These are phyloP conservation scores for Peromyscus polionotus DNA, from an alignment of 2,113 vertebrate species.

Conservation along the genomic window DNA sequence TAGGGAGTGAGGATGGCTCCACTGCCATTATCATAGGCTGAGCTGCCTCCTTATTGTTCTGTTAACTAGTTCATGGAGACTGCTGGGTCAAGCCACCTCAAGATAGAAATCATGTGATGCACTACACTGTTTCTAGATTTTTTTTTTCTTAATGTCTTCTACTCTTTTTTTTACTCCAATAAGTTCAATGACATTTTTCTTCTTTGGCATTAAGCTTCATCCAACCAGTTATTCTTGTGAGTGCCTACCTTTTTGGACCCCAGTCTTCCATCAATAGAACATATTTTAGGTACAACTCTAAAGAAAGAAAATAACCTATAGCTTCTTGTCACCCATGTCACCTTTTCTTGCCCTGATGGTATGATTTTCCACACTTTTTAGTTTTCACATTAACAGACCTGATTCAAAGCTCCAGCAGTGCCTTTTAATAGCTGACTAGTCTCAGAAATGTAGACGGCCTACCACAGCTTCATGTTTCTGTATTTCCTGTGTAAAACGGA, in stretches of 20 bases:
- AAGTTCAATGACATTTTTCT: neutral
- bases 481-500: neutral
- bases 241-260: neutral
- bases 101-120: neutral
- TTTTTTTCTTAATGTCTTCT: neutral
- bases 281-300: neutral
- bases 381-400: neutral
- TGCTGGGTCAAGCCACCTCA: neutral
- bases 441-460: neutral
- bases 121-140: neutral
- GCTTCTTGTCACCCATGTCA: accelerated
- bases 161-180: neutral
- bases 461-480: neutral
- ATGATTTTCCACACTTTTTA: neutral
- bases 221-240: neutral
- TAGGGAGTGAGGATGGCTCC: too few species aligned
- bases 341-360: neutral
- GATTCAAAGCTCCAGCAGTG: neutral
- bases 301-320: neutral
- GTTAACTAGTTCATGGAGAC: neutral
- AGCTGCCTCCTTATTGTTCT: neutral
- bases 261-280: neutral
- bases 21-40: neutral
- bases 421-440: neutral
- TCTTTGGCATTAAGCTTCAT: neutral